Evolutionary conservation across 2,797 vertebrate genomes (phyloP).

Genomic region (Gobio occitaniae): DNA sequence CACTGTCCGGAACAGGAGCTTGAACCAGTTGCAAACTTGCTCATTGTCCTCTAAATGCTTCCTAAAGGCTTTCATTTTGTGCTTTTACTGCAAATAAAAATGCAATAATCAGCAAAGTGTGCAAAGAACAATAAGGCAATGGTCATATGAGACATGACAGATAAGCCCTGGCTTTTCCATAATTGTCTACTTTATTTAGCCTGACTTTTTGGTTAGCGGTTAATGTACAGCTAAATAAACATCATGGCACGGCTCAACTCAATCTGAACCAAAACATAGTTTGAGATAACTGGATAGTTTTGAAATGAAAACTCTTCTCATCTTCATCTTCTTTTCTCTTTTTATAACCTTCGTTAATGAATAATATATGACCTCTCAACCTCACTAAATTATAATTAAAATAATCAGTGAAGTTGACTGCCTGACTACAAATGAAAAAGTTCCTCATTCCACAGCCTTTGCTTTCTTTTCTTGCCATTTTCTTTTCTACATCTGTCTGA

Average conservation of each 20-base stretch:
- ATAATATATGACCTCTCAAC: constrained; percentile 36
- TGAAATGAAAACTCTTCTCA: constrained; percentile 11
- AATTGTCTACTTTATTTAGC: background rate
- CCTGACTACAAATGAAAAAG: constrained; percentile 38
- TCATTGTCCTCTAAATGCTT: background rate
- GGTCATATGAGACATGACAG: background rate
- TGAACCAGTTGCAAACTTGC: background rate
- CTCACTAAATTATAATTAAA: constrained; percentile 44
- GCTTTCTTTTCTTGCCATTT: constrained; percentile 12
- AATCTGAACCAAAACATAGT: background rate
- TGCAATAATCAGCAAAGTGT: background rate
- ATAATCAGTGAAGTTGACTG: constrained; percentile 39
- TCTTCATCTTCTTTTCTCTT: background rate
- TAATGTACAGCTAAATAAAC: background rate
- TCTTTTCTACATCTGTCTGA: constrained; percentile 32
- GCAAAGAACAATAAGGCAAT: background rate
- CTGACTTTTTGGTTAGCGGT: background rate
- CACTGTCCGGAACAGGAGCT: background rate
- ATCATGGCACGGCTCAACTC: background rate
- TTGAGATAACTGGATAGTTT: constrained; percentile 18
- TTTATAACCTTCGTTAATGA: constrained; percentile 14
- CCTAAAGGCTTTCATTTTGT: background rate
- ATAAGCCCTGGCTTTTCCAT: background rate
- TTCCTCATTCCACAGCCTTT: background rate
- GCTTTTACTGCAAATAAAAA: background rate